phyloP scores from a whole-genome alignment of 2,113 vertebrate species.

The Rhinolophus sinicus region DNA sequence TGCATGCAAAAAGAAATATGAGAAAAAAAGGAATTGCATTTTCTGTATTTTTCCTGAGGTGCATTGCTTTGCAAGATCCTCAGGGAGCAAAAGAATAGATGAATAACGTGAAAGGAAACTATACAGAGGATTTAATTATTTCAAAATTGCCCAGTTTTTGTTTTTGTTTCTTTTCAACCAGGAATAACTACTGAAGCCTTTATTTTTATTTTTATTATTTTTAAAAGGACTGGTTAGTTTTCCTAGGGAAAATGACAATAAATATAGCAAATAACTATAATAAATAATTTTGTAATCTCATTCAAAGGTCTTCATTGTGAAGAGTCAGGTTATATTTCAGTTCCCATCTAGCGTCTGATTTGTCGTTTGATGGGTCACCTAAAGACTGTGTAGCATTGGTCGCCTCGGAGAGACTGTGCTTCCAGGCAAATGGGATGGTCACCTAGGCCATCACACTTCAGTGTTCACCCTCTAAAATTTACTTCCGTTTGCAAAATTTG shows the following conservation, averaged over 20 bases:
- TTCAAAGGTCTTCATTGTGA: background rate
- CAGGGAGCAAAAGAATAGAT: slow-evolving; percentile 31
- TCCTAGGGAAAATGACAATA: background rate
- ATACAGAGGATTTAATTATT: slow-evolving; percentile 70
- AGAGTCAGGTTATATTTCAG: background rate
- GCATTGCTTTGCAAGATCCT: slow-evolving; percentile 33
- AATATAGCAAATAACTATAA: background rate
- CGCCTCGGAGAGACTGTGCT: background rate
- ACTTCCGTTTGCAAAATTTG: background rate
- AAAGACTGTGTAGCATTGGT: background rate
- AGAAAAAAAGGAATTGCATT: slow-evolving; percentile 8
- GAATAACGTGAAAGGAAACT: slow-evolving; percentile 38
- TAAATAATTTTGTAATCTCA: background rate
- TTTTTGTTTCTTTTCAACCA: background rate
- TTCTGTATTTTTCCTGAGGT: slow-evolving; percentile 26
- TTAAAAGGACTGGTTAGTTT: background rate
- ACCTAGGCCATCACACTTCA: background rate
- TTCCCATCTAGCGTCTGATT: background rate
- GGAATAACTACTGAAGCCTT: background rate
- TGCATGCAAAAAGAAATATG: slow-evolving; percentile 24
- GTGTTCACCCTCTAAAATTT: background rate
- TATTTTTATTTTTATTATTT: too few relatives aligned
- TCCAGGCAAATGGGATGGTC: background rate
- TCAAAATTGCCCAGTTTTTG: background rate
- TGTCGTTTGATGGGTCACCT: background rate